Base-by-base conservation (phyloP, 2,797 vertebrate species). In the Emys orbicularis region DNA sequence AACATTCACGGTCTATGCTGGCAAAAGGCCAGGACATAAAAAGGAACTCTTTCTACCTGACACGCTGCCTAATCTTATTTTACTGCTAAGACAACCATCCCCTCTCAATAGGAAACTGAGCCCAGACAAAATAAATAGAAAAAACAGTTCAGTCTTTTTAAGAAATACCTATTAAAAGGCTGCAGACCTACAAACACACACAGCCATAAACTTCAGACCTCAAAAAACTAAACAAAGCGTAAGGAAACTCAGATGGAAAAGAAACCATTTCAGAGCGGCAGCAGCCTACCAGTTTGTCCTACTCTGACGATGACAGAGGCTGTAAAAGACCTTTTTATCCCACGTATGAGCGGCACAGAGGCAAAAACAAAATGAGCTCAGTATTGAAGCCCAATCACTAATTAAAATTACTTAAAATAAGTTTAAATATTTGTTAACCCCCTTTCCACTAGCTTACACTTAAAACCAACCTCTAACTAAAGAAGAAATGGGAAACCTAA, bases 1-100 rank as follows among this genome's bases (percentile, higher is more conserved):
- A 84, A 92, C 68, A 9, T 81, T 87, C 95, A 83, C 88, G 77
- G 79, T 83, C 84, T 86, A 83, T 6, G 7, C 86, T 90, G 87
- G 94, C 93, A 86, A 49, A 44, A 52, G 47, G 80, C 91, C 93
- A 96, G 50, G 65, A 54, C 2, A 76, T 0, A 3, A 59, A 87
- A 86, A 85, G 84, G 27, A 80, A 81, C 57, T 91, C 80, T 84
- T 83, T 84, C 84, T 94, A 79, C 86, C 68, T 86, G 90, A 93
- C 95, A 84, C 79, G 68, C 89, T 88, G 81, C 81, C 87, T 90
- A 87, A 96, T 88, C n/a, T 81, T 49, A 52, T 94, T 93, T 93
- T 80, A 53, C 65, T 94, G 82, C 37, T 77, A 90, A 96, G 91
- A 91, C 76, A 89, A 88, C 54, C 74, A 86, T 79, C 41, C 2